Evolutionary conservation across 1,140 invertebrate species (phyloP), one percentile per base, ranked within the genome.

Genomic region (Diabrotica undecimpunctata): DNA sequence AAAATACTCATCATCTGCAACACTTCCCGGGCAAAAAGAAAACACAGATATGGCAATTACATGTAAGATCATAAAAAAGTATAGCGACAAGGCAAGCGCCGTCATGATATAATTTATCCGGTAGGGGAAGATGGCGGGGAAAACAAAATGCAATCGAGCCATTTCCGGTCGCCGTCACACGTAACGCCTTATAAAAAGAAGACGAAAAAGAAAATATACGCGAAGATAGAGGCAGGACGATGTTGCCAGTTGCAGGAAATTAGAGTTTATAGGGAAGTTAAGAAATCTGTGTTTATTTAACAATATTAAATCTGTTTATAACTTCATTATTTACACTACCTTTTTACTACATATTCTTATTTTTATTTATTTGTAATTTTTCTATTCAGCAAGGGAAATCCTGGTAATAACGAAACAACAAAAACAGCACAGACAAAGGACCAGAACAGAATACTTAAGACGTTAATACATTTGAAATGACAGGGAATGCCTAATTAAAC

Each of bases 101-200:
- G 36, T 10, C 55, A 57, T 57, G 55, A 57, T 57, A 57, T 57
- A 57, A 57, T 57, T 57, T 57, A 57, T 57, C 55, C 55, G 55
- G 12, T 12, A 14, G 55, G 41, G n/a, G 52, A 64, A 61, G 41
- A 14, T 61, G 41, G 59, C 51, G 39, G 51, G 41, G 41, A 54
- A 62, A 62, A 54, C 51, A 36, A 62, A 62, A 54, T 36, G 61
- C 61, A 62, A 54, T 54, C 61, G 61, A 38, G 61, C 52, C 61
- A 38, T 62, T 62, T 62, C 61, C 61, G 51, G 61, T 54, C 61
- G 61, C 46, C 58, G 39, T 46, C 61, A 62, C 61, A 62, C 61
- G 61, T 62, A 54, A 62, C 61, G 61, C 61, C 52, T 62, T 62
- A 53, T 62, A 62, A 54, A 13, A 54, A 54, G 12, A 54, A 54